phyloP scores from a whole-genome alignment of 2,797 vertebrate genomes.

The Valencia hispanica region DNA sequence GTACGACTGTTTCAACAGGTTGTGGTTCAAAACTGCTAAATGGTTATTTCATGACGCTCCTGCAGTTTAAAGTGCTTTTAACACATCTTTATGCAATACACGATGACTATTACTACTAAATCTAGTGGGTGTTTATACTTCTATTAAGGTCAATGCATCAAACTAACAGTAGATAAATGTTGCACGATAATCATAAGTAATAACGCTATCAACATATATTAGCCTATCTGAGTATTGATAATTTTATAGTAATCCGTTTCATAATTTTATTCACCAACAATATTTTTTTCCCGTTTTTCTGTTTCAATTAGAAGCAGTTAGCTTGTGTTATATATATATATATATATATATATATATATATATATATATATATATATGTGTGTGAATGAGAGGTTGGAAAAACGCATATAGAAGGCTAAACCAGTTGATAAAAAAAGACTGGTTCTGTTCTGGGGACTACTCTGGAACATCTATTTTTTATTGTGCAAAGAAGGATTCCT shows the following conservation, averaged over 20 bases:
- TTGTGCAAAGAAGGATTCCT: background rate
- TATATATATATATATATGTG: background rate
- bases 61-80: background rate
- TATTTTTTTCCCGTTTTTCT: background rate
- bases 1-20: background rate
- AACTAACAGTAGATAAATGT: background rate
- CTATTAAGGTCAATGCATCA: background rate
- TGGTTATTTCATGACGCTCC: background rate
- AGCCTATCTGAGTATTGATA: background rate
- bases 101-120: background rate
- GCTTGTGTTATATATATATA: background rate
- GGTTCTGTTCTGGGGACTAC: background rate
- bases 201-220: background rate
- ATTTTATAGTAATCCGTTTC: background rate
- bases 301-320: background rate
- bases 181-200: background rate
- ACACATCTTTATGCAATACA: background rate
- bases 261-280: background rate
- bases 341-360: too few species aligned
- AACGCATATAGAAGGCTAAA: background rate
- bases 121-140: background rate
- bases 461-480: background rate
- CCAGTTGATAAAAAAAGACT: background rate
- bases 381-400: background rate
- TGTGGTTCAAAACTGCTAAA: background rate